phyloP scores from a whole-genome alignment of 92 coral and sea anemone species.

The Phymanthus crucifer region DNA sequence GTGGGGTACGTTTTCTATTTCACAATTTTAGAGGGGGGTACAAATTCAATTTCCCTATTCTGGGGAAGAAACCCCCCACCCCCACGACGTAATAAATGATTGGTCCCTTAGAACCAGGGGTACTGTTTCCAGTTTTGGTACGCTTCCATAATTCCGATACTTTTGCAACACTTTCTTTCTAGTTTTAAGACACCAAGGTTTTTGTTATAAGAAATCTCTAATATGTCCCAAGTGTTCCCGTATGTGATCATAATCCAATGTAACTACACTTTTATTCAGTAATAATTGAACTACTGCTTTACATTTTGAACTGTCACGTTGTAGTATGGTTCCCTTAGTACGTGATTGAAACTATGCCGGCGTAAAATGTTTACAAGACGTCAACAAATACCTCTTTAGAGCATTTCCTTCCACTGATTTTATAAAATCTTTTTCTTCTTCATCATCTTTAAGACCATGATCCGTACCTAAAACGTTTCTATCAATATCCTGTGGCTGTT shows the following conservation, averaged over 20 bases:
- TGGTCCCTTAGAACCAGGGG: no score
- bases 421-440: slow-evolving; percentile 73
- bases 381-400: slow-evolving; percentile 61
- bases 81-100: no score
- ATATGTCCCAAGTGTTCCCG: slow-evolving; percentile 78
- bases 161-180: background rate
- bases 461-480: slow-evolving; percentile 34
- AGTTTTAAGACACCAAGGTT: background rate
- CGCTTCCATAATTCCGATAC: no score
- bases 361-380: background rate
- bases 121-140: no score
- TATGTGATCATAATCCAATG: slow-evolving; percentile 80
- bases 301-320: slow-evolving; percentile 71
- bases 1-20: no score
- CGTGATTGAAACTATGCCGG: no score
- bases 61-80: no score
- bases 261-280: slow-evolving; percentile 65
- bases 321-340: slow-evolving; percentile 64
- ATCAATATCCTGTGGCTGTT: slow-evolving; percentile 16
- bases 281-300: slow-evolving; percentile 82
- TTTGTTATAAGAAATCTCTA: slow-evolving; percentile 31
- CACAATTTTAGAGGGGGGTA: no score
- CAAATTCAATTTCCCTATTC: no score
- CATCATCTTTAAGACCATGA: slow-evolving; percentile 14
- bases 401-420: slow-evolving; percentile 89